Evolutionary conservation across 2,113 vertebrate genomes (phyloP).

Genomic region (Uropsilus gracilis): DNA sequence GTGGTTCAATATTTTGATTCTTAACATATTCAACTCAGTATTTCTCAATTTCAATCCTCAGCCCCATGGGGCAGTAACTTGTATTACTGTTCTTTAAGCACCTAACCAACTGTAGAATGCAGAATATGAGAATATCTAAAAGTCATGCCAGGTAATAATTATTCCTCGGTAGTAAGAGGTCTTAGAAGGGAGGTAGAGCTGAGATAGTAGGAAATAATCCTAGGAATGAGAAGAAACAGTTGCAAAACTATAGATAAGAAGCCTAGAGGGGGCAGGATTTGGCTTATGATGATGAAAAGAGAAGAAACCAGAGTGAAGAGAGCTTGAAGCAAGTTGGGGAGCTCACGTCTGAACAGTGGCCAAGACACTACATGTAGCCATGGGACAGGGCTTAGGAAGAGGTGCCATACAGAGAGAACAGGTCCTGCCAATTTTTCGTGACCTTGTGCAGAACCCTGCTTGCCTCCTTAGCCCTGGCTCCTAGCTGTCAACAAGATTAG

Average conservation of each 20-base stretch:
- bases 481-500: background rate
- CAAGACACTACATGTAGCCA: background rate
- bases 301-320: background rate
- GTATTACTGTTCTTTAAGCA: background rate
- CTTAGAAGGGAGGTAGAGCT: background rate
- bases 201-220: background rate
- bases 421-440: background rate
- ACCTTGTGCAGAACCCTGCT: background rate
- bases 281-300: background rate
- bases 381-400: no score
- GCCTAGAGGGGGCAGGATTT: background rate
- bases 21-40: background rate
- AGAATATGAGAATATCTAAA: background rate
- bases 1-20: background rate
- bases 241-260: no score
- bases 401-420: background rate
- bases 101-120: background rate
- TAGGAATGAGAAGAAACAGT: background rate
- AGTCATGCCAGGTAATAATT: background rate
- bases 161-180: background rate
- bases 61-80: background rate
- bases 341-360: background rate
- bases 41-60: background rate
- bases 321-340: background rate
- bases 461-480: background rate